Base-by-base conservation (phyloP, 92 coral and sea anemone species). In the Palythoa grandiflora region DNA sequence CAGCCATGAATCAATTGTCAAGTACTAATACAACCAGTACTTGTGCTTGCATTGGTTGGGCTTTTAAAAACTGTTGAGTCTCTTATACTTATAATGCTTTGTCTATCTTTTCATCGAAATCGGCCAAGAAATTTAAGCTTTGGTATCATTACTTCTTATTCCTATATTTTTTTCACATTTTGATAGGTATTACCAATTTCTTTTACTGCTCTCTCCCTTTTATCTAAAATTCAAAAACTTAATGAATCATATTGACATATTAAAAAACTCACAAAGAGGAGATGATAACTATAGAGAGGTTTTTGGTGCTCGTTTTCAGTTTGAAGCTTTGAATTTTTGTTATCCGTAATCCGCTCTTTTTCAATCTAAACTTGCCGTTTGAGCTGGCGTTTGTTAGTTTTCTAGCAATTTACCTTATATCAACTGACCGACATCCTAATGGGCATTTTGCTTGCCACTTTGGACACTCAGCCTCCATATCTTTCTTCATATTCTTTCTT, bases 371-470 rank as follows among this genome's bases (percentile, higher is more conserved):
- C 16, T 16, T 19, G 78, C 8, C 16, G 3, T 47, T 47, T 47
- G 13, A 35, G 12, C 10, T 28, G 12, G 17, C 12, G 3, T 28
- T 60, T 40, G 19, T 36, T 39, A 38, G 37, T 78, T 78, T 57
- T 70, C 15, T n/a, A 70, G 47, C 9, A 70, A 17, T 61, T 78
- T 55, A 78, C 84, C 84, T 78, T 78, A 3, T 39, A 37, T 57
- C 38, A 1, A 57, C 53, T 15, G 84, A 78, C 52, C 38, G n/a
- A 37, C 84, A 78, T 71, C 84, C 84, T 38, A 78, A 37, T 3
- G 71, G 84, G 84, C 84, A 78, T 28, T 78, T 61, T 36, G 71
- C 38, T 15, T 28, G 28, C 52, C 84, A 37, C 84, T 78, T 78
- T 15, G 1, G 71, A 36, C 84, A 78, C 40, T 78, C 71, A 38